Percentiles rank a stretch among this genome's conserved stretches.
phyloP scores from a whole-genome alignment of 2,888 invertebrate species.

The Eupsilia transversa region DNA sequence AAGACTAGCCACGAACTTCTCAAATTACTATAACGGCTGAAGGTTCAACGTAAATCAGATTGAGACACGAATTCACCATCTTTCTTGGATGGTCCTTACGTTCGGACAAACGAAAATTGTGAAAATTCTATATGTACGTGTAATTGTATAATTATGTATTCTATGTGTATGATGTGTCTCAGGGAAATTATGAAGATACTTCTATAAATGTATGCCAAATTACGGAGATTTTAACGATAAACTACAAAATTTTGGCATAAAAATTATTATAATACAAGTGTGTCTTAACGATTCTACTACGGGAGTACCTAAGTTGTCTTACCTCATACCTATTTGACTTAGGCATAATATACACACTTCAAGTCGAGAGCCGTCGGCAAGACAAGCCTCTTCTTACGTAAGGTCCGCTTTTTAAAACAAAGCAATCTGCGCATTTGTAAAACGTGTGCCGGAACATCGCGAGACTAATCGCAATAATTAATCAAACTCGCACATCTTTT shows the following conservation, averaged over 20 bases:
- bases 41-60: conserved; percentile 13
- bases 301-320: no score
- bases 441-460: conserved; percentile 53
- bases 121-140: neutral
- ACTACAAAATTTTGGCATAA: neutral
- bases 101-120: neutral
- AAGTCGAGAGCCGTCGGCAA: conserved; percentile 29
- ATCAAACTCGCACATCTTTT: conserved; percentile 44
- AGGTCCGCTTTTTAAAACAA: conserved; percentile 47
- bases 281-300: neutral
- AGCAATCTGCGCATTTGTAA: conserved; percentile 32
- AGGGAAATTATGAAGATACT: no score
- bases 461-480: conserved; percentile 61
- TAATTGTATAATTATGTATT: no score
- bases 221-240: neutral
- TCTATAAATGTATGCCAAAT: neutral
- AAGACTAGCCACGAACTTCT: neutral
- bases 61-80: neutral
- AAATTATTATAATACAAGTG: neutral
- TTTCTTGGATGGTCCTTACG: neutral
- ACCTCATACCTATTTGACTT: neutral
- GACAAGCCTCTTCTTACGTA: neutral
- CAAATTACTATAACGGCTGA: conserved; percentile 36
- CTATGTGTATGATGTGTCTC: no score
- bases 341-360: neutral